Evolutionary conservation across 2,888 invertebrate species (phyloP).

Genomic region (Sericinus montela): DNA sequence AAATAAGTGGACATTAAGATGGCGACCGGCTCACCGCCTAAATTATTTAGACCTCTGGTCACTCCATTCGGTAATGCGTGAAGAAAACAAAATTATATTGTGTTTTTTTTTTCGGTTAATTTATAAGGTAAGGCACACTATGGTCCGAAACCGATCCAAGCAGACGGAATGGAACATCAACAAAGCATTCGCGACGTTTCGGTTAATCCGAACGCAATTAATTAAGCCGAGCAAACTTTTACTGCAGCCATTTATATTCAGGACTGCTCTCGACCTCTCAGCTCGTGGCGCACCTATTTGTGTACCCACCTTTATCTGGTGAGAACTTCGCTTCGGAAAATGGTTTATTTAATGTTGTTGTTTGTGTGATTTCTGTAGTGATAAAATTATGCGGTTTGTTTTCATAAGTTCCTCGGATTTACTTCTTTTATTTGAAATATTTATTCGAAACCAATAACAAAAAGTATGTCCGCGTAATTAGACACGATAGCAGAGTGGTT

Average conservation of each 20-base stretch:
- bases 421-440: too few species aligned
- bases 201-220: slow-evolving; percentile 64
- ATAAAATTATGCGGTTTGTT: background rate
- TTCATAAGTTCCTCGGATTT: background rate
- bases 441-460: too few species aligned
- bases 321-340: slow-evolving; percentile 26
- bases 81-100: too few species aligned
- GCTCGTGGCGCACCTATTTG: slow-evolving; percentile 36
- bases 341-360: background rate
- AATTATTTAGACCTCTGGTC: too few species aligned
- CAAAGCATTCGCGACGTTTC: slow-evolving; percentile 21
- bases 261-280: slow-evolving; percentile 26
- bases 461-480: too few species aligned
- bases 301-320: slow-evolving; percentile 37
- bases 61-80: too few species aligned
- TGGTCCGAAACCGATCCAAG: too few species aligned
- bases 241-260: slow-evolving; percentile 65
- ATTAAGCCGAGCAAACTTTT: slow-evolving; percentile 59
- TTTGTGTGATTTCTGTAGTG: slow-evolving; percentile 3
- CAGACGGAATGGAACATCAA: slow-evolving; percentile 1
- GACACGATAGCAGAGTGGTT: too few species aligned
- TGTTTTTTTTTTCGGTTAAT: too few species aligned
- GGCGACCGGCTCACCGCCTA: too few species aligned
- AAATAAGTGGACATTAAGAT: too few species aligned
- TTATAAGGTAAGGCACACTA: too few species aligned